Conservation (phyloP, 2,888 invertebrate genomes). For the Scaptomyza cyrtandrae region DNA sequence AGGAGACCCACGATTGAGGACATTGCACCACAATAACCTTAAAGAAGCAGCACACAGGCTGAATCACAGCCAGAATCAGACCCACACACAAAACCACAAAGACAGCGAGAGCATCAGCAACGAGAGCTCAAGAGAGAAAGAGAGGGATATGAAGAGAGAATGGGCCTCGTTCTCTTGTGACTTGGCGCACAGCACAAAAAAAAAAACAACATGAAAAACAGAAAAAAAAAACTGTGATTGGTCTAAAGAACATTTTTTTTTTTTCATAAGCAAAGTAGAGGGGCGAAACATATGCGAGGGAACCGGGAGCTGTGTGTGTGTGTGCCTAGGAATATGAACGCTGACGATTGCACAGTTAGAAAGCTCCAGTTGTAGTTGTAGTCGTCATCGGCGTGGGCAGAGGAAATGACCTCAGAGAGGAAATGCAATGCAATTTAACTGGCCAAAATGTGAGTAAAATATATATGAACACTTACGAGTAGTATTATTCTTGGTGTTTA, state of each 20-base stretch:
- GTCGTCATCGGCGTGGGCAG: slow-evolving; percentile 48
- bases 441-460: slow-evolving; percentile 41
- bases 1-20: slow-evolving; percentile 78
- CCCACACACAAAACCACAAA: slow-evolving; percentile 19
- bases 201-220: slow-evolving; percentile 16
- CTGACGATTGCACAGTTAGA: slow-evolving; percentile 50
- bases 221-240: slow-evolving; percentile 29
- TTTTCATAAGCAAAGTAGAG: slow-evolving; percentile 26
- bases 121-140: neutral
- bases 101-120: slow-evolving; percentile 10
- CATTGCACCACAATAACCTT: slow-evolving; percentile 82
- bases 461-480: neutral
- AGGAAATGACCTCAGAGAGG: slow-evolving; percentile 76
- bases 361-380: slow-evolving; percentile 36
- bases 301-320: slow-evolving; percentile 3
- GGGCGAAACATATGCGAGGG: slow-evolving; percentile 18
- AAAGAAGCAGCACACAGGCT: slow-evolving; percentile 68
- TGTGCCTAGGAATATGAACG: slow-evolving; percentile 47
- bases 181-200: slow-evolving; percentile 70
- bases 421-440: slow-evolving; percentile 76
- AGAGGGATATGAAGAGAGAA: slow-evolving; percentile 21
- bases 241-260: slow-evolving; percentile 43
- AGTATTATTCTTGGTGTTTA: neutral
- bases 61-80: slow-evolving; percentile 41
- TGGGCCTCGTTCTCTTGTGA: slow-evolving; percentile 21